Percentiles rank a stretch among this genome's conserved stretches.
These are phyloP conservation scores for Pteronura brasiliensis DNA, from an alignment of 2,113 vertebrate species.

Conservation along the genomic window DNA sequence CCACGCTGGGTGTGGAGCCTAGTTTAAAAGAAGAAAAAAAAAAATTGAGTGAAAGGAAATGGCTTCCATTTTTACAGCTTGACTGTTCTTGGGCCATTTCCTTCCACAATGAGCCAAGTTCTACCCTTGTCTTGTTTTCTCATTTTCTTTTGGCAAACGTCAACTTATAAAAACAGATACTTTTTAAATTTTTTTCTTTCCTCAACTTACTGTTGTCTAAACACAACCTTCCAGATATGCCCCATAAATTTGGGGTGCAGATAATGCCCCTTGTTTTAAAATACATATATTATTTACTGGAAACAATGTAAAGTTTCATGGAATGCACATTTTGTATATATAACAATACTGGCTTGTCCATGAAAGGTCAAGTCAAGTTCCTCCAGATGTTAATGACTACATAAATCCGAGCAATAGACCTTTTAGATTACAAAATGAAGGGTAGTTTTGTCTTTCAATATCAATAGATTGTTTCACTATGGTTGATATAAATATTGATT, in stretches of 20 bases:
- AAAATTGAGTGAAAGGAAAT: background rate
- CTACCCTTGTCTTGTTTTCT: background rate
- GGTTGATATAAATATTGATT: background rate
- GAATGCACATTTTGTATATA: background rate
- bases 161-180: background rate
- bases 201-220: conserved; percentile 26
- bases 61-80: background rate
- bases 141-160: conserved; percentile 6
- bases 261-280: background rate
- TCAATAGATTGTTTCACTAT: background rate
- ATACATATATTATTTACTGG: background rate
- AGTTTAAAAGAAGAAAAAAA: background rate
- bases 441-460: background rate
- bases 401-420: background rate
- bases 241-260: background rate
- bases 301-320: background rate
- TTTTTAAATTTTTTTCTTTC: conserved; percentile 49
- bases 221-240: background rate
- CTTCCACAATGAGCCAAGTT: background rate
- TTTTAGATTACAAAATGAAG: background rate
- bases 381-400: background rate
- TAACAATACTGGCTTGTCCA: background rate
- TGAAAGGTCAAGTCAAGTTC: background rate
- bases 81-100: background rate
- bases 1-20: background rate